phyloP scores from a whole-genome alignment of 2,888 invertebrate genomes.

The Cheilosia pagana region DNA sequence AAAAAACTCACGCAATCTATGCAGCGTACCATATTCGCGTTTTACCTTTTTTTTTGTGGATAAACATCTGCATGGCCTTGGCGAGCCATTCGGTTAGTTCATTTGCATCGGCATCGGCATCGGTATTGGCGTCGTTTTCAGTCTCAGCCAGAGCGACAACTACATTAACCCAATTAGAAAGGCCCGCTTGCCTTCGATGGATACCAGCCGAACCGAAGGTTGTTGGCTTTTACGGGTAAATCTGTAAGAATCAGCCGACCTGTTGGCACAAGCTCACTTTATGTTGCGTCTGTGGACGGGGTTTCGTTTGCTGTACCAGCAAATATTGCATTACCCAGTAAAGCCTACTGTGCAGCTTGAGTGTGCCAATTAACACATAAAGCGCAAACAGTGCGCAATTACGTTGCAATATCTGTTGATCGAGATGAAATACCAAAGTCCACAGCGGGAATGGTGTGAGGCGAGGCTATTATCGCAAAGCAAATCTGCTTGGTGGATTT shows the following conservation, averaged over 20 bases:
- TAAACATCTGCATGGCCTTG: conserved; percentile 61
- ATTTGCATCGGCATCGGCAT: conserved; percentile 23
- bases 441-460: not conserved
- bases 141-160: conserved; percentile 46
- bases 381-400: conserved; percentile 26
- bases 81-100: conserved; percentile 20
- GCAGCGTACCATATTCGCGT: conserved; percentile 17
- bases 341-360: not conserved
- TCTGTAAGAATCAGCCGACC: conserved; percentile 35
- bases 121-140: conserved; percentile 53
- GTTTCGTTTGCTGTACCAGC: too few species aligned
- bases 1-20: conserved; percentile 53
- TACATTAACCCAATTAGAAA: conserved; percentile 70
- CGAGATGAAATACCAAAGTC: not conserved
- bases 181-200: conserved; percentile 66
- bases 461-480: not conserved
- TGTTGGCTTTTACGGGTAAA: conserved; percentile 37
- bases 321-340: conserved; percentile 39
- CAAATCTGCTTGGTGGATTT: not conserved
- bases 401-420: not conserved
- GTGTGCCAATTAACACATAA: conserved; percentile 64
- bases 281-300: too few species aligned
- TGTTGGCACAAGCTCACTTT: not conserved
- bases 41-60: conserved; percentile 4
- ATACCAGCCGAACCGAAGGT: conserved; percentile 50